Evolutionary conservation across 2,797 vertebrate genomes (phyloP), one percentile per base, ranked within the genome.

Genomic region (Chanos chanos): DNA sequence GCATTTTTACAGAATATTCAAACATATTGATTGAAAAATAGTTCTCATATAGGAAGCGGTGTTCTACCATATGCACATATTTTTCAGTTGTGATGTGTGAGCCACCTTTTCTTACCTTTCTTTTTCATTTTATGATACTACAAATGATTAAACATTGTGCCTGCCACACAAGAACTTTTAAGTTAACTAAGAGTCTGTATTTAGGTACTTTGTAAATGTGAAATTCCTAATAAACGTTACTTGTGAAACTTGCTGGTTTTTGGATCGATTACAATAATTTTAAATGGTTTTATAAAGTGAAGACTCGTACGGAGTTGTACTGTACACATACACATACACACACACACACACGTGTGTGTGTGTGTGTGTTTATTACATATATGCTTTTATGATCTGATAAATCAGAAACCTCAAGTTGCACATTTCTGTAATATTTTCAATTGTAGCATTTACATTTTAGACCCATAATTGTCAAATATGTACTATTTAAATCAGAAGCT

Each of bases 191-290:
- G 22, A 58, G 49, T 58, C 60, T 71, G 72, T 71, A 70, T 74
- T 71, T 74, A 61, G 61, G 58, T 67, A 75, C 66, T 76, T 77
- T 72, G 60, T 74, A 77, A 52, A 73, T 65, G 68, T 71, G 44
- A 44, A 41, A 63, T 75, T 71, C 44, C 49, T 75, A 74, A 76
- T 76, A 74, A 74, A 76, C 59, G 51, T 41, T 56, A 44, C 44
- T 60, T 50, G 50, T 47, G 19, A 25, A 30, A 7, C 6, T 30
- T 8, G n/a, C 19, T 16, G 6, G n/a, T n/a, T n/a, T n/a, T n/a
- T n/a, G n/a, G n/a, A n/a, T n/a, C n/a, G n/a, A n/a, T n/a, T n/a
- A n/a, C n/a, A n/a, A n/a, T n/a, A n/a, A n/a, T n/a, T n/a, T n/a
- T n/a, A n/a, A n/a, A n/a, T n/a, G n/a, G n/a, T n/a, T n/a, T n/a